Conservation (phyloP, 2,113 vertebrate species). For the Atrichornis clamosus region DNA sequence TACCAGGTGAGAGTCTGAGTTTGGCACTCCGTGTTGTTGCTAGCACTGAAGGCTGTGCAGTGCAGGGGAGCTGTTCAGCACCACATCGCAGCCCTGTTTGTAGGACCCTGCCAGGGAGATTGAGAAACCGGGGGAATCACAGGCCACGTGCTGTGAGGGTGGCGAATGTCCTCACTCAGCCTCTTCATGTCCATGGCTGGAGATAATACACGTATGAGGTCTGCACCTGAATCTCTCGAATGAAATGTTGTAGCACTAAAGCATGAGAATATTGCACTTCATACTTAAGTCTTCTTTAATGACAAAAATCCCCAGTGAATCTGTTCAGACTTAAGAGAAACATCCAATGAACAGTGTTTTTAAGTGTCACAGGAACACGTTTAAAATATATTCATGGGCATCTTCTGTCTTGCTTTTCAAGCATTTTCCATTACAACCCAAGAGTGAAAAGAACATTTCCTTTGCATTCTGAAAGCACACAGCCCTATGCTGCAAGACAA, state of each 20-base stretch:
- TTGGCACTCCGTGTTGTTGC: neutral
- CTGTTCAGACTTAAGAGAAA: neutral
- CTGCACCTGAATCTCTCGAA: neutral
- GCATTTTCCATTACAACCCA: neutral
- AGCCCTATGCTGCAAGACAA: neutral
- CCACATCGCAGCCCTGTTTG: neutral
- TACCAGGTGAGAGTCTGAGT: neutral
- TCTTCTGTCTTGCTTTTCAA: neutral
- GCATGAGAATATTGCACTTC: neutral
- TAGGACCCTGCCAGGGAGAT: neutral
- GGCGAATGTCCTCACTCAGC: neutral
- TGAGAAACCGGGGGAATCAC: neutral
- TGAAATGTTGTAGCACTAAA: neutral
- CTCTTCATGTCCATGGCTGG: neutral
- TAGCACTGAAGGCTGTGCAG: neutral
- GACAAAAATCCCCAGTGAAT: neutral
- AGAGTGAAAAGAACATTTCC: conserved; percentile 4
- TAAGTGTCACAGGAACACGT: neutral
- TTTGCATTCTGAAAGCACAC: neutral
- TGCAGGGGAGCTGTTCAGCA: neutral
- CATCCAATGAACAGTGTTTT: neutral
- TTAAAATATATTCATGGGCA: neutral
- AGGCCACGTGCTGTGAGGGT: neutral
- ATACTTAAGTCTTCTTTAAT: neutral
- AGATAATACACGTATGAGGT: neutral